Evolutionary conservation across 2,888 invertebrate species (phyloP).

Genomic region (Clepsis dumicolana): DNA sequence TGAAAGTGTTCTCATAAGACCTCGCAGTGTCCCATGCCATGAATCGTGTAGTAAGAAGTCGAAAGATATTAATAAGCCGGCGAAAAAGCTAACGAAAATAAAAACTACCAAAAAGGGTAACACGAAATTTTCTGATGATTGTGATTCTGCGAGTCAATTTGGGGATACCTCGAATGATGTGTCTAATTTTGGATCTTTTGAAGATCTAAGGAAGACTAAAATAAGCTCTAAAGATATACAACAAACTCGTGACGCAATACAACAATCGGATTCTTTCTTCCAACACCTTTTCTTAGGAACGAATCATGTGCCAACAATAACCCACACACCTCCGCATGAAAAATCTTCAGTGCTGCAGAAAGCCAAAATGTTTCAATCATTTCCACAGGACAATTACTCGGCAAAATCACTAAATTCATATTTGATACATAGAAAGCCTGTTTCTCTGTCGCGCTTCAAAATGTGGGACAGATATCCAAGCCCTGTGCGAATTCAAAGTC

Average conservation of each 20-base stretch:
- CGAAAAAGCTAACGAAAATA: conserved; percentile 60
- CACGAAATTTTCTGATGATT: conserved; percentile 57
- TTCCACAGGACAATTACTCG: conserved; percentile 72
- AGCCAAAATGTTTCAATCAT: conserved; percentile 89
- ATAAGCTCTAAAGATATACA: conserved; percentile 79
- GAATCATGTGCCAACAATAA: conserved; percentile 54
- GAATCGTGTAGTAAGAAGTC: conserved; percentile 70
- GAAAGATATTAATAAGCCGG: conserved; percentile 61
- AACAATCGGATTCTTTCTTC: conserved; percentile 87
- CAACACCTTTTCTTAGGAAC: conserved; percentile 89
- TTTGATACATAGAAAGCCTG: conserved; percentile 89
- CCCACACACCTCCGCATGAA: conserved; percentile 66
- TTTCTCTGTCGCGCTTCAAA: conserved; percentile 90
- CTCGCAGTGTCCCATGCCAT: conserved; percentile 71
- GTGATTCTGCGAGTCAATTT: conserved; percentile 69
- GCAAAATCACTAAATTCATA: conserved; percentile 89
- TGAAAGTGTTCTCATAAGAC: conserved; percentile 66
- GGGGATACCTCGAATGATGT: conserved; percentile 75
- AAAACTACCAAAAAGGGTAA: conserved; percentile 57
- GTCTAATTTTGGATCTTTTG: conserved; percentile 64
- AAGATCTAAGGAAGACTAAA: conserved; percentile 58
- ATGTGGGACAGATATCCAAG: conserved; percentile 87
- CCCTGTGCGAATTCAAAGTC: conserved; percentile 82
- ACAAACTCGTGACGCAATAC: conserved; percentile 86
- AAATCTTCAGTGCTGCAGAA: conserved; percentile 89